phyloP scores from a whole-genome alignment of 2,113 vertebrate species.

The Ascaphus truei region DNA sequence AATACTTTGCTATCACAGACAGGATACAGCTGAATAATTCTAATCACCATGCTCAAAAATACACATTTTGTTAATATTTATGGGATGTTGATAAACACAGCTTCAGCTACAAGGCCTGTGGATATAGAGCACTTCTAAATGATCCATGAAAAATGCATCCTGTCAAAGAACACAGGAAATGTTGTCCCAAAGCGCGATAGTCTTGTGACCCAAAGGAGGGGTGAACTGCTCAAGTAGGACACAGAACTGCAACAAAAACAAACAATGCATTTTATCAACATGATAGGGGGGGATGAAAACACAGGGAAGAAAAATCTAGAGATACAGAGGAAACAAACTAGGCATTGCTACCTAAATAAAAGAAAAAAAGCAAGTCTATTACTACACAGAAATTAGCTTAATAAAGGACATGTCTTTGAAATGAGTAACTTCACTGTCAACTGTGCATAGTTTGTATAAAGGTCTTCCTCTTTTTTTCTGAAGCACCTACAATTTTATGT shows the following conservation, averaged over 20 bases:
- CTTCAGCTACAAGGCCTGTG: constrained; percentile 6
- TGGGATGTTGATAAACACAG: constrained; percentile 5
- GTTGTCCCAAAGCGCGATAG: neutral
- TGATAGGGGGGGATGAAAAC: no score
- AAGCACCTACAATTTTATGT: no score
- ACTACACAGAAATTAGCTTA: no score
- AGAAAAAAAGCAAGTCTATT: no score
- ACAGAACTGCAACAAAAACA: constrained; percentile 31
- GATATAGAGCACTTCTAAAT: neutral
- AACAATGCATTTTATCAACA: no score
- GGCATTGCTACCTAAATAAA: no score
- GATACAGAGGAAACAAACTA: no score
- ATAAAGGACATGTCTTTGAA: no score
- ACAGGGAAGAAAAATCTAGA: no score
- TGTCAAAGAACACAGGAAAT: neutral
- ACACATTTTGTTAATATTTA: constrained; percentile 3
- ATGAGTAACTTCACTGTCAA: no score
- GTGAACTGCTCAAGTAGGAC: constrained; percentile 29
- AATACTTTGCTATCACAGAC: constrained; percentile 10
- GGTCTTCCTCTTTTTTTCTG: no score
- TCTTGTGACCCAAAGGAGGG: neutral
- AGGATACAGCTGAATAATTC: constrained; percentile 6
- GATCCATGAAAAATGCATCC: neutral
- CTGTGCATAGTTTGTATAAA: no score
- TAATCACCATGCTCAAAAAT: constrained; percentile 17